Conservation (phyloP, 2,113 vertebrate species). For the Stegastes partitus region DNA sequence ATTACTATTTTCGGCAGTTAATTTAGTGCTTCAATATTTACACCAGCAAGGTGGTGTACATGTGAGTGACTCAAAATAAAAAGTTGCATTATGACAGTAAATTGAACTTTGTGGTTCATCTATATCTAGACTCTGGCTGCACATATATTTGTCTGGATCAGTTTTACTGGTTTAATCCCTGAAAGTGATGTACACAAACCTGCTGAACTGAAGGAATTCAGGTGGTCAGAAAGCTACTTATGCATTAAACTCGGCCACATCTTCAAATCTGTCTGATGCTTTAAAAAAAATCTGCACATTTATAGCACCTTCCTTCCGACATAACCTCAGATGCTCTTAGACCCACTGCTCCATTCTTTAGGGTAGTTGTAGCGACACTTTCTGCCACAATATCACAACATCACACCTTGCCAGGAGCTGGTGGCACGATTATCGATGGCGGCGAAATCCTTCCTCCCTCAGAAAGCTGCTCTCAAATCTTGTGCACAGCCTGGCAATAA, state of each 20-base stretch:
- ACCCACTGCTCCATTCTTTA: constrained; percentile 44
- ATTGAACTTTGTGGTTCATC: neutral
- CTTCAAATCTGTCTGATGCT: neutral
- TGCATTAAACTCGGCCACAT: too few relatives aligned
- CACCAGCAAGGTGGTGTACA: neutral
- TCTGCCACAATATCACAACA: constrained; percentile 48
- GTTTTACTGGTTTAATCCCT: neutral
- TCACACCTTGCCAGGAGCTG: constrained; percentile 41
- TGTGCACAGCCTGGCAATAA: constrained; percentile 52
- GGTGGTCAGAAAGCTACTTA: too few relatives aligned
- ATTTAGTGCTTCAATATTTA: neutral
- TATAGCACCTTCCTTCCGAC: neutral
- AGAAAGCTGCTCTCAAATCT: constrained; percentile 62
- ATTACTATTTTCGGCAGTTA: neutral
- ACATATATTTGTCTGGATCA: constrained; percentile 3
- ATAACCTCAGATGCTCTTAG: constrained; percentile 12
- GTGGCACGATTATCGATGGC: constrained; percentile 37
- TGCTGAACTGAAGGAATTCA: too few relatives aligned
- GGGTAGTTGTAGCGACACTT: constrained; percentile 19
- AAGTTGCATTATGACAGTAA: neutral
- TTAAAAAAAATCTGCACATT: constrained; percentile 5
- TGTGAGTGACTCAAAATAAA: neutral
- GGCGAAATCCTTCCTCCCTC: constrained; percentile 44
- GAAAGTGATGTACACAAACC: too few relatives aligned
- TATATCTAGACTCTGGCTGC: neutral